Evolutionary conservation across 2,888 invertebrate genomes (phyloP).

Genomic region (Iselma pallidipennis): DNA sequence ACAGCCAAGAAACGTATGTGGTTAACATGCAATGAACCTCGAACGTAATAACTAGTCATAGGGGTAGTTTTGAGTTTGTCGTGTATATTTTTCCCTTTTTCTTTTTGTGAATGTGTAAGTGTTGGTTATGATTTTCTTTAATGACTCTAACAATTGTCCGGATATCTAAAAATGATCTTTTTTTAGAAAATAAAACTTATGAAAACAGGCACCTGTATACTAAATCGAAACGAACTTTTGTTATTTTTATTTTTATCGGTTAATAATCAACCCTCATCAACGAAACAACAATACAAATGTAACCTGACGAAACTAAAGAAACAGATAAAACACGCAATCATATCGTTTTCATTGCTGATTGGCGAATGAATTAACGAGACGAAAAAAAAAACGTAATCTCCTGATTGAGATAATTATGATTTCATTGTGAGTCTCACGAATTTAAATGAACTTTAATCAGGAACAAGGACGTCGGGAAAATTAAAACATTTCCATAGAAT

Average conservation of each 20-base stretch:
- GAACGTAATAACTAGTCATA: constrained; percentile 39
- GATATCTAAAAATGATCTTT: background rate
- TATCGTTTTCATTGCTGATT: background rate
- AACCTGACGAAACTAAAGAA: background rate
- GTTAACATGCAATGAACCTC: constrained; percentile 41
- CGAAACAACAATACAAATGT: background rate
- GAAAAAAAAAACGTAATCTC: background rate
- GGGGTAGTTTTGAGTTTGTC: constrained; percentile 6
- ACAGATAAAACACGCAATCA: constrained; percentile 2
- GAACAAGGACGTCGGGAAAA: background rate
- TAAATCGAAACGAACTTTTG: background rate
- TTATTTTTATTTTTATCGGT: background rate
- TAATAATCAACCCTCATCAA: background rate
- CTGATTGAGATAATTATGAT: background rate
- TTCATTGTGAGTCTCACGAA: background rate
- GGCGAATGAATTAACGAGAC: background rate
- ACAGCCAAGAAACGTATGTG: constrained; percentile 36
- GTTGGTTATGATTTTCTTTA: background rate
- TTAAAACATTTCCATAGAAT: too few relatives aligned
- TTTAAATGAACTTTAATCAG: background rate
- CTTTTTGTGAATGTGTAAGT: background rate
- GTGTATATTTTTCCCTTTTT: background rate
- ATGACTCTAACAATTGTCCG: background rate
- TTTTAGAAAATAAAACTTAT: background rate
- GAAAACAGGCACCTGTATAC: too few relatives aligned